These are phyloP conservation scores for Bambusicola thoracicus DNA, from an alignment of 2,113 vertebrate species.

Conservation along the genomic window DNA sequence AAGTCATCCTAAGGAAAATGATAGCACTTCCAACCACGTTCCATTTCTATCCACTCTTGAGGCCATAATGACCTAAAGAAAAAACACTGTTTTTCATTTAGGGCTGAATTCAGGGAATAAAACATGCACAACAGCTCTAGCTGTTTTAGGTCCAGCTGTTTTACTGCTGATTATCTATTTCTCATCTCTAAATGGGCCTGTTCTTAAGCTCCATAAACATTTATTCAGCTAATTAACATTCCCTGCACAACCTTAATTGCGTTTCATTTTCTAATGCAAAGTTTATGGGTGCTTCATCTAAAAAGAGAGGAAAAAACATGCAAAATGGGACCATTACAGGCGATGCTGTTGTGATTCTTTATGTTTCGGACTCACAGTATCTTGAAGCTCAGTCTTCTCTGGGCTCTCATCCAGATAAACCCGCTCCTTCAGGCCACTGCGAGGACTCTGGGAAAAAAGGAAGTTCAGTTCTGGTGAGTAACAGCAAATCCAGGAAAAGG, in stretches of 20 bases:
- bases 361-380: slow-evolving; percentile 74
- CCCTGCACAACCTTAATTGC: slow-evolving; percentile 2
- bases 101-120: not conserved
- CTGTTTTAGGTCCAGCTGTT: slow-evolving; percentile 8
- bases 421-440: slow-evolving; percentile 75
- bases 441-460: slow-evolving; percentile 75
- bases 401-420: slow-evolving; percentile 78
- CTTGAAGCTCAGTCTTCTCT: slow-evolving; percentile 79
- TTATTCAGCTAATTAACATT: slow-evolving; percentile 30
- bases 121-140: not conserved
- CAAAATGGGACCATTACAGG: not conserved
- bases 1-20: not conserved
- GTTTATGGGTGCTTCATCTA: not conserved
- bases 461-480: not conserved
- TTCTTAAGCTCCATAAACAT: slow-evolving; percentile 36
- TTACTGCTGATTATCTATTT: slow-evolving; percentile 11
- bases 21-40: not conserved
- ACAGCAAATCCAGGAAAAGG: not conserved
- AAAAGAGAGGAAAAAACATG: not conserved
- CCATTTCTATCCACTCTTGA: not conserved
- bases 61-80: not conserved
- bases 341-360: not conserved
- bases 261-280: slow-evolving; percentile 45
- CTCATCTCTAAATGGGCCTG: not conserved
- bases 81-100: not conserved